Evolutionary conservation across 1,140 invertebrate species (phyloP).

Genomic region (Asbolus verrucosus): DNA sequence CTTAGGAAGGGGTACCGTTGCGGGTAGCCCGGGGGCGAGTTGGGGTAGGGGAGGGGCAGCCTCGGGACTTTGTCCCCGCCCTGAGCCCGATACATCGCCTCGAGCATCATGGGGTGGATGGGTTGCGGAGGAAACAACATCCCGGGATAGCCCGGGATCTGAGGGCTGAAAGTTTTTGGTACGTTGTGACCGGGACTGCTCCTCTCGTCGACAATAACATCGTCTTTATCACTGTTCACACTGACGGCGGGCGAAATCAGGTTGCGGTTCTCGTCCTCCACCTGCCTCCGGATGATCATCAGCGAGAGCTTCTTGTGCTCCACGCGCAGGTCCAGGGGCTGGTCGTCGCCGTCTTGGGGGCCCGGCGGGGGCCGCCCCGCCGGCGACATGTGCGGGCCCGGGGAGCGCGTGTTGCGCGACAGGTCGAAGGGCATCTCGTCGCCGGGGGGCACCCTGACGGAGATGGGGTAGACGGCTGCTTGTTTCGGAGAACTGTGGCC

Average conservation of each 20-base stretch:
- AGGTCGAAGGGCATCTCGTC: constrained; percentile 71
- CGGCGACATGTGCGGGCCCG: constrained; percentile 69
- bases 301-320: constrained; percentile 78
- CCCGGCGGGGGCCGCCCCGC: constrained; percentile 67
- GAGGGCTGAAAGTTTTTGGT: constrained; percentile 59
- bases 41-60: constrained; percentile 67
- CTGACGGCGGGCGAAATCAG: constrained; percentile 72
- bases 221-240: constrained; percentile 62
- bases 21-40: constrained; percentile 62
- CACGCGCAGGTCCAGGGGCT: constrained; percentile 85
- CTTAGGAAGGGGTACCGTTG: constrained; percentile 65
- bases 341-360: constrained; percentile 71
- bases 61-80: constrained; percentile 66
- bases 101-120: constrained; percentile 76
- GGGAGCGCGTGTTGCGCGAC: constrained; percentile 65
- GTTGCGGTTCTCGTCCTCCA: constrained; percentile 82
- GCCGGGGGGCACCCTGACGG: constrained; percentile 68
- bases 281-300: constrained; percentile 60
- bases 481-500: constrained; percentile 78
- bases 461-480: constrained; percentile 76
- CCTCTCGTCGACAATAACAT: constrained; percentile 57
- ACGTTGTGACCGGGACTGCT: constrained; percentile 7
- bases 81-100: constrained; percentile 77
- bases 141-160: constrained; percentile 66
- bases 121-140: constrained; percentile 73